Evolutionary conservation across 2,797 vertebrate species (phyloP).

Genomic region (Margarornis squamiger): DNA sequence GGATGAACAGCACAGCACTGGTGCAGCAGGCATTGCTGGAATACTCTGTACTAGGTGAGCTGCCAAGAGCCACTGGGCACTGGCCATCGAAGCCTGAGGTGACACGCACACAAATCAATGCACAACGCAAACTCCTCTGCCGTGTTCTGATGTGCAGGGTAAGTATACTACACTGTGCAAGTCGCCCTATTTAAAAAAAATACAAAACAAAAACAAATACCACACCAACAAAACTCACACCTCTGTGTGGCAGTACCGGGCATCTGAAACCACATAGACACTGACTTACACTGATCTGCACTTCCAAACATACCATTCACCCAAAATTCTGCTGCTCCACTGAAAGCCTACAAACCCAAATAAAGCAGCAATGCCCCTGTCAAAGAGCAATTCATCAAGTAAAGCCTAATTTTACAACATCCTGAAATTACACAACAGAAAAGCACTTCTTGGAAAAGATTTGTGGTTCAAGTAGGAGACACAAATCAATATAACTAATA

Average conservation of each 20-base stretch:
- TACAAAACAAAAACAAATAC: no score
- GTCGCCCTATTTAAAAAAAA: not conserved
- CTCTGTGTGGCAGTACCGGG: not conserved
- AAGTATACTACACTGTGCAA: not conserved
- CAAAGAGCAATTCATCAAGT: not conserved
- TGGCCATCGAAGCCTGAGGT: not conserved
- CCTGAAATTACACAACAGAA: not conserved
- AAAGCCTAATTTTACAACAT: not conserved
- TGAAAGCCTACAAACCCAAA: not conserved
- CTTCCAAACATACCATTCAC: not conserved
- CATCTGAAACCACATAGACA: not conserved
- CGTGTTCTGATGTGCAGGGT: not conserved
- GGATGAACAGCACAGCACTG: not conserved
- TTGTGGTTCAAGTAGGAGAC: not conserved
- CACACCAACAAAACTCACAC: no score
- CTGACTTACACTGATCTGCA: not conserved
- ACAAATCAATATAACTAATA: not conserved
- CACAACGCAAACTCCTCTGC: not conserved
- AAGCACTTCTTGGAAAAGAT: not conserved
- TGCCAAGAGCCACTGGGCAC: not conserved
- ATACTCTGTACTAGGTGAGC: not conserved
- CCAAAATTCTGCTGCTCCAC: not conserved
- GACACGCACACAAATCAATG: rapidly evolving
- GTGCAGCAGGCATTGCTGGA: not conserved
- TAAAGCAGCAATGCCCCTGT: not conserved